A percentile compares a stretch with the other conserved stretches of the same genome.
phyloP scores from a whole-genome alignment of 2,888 invertebrate genomes.

The Drosophila kambysellisi region DNA sequence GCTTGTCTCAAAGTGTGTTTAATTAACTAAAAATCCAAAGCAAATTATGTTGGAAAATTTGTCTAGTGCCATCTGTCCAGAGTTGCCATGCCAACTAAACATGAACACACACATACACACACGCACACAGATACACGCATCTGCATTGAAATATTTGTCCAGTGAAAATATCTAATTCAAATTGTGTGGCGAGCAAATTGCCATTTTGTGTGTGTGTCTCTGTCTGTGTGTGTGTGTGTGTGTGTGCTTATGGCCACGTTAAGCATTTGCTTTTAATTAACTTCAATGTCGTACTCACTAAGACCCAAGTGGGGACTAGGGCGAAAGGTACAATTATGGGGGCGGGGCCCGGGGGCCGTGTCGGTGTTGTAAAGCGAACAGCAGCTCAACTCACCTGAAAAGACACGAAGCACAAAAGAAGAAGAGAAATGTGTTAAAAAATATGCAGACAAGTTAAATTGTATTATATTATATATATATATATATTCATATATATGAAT shows the following conservation, averaged over 20 bases:
- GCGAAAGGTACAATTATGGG: conserved; percentile 3
- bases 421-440: conserved; percentile 51
- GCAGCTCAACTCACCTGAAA: conserved; percentile 59
- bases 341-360: neutral
- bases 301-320: conserved; percentile 22
- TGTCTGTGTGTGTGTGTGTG: conserved; percentile 10
- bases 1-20: neutral
- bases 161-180: conserved; percentile 33
- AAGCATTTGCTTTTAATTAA: conserved; percentile 63
- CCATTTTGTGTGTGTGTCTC: conserved; percentile 1
- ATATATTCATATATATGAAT: conserved; percentile 35
- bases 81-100: neutral
- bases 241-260: conserved; percentile 33
- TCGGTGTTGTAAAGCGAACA: conserved; percentile 2
- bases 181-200: conserved; percentile 29
- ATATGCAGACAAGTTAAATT: conserved; percentile 68
- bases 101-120: neutral
- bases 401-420: conserved; percentile 29
- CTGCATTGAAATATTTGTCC: conserved; percentile 8
- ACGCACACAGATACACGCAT: neutral
- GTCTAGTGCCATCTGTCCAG: conserved; percentile 11
- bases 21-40: conserved; percentile 5
- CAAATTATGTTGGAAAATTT: conserved; percentile 14
- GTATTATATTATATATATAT: conserved; percentile 38
- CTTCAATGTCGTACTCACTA: conserved; percentile 52